Evolutionary conservation across 1,140 invertebrate species (phyloP).

Genomic region (Hormaphis cornu): DNA sequence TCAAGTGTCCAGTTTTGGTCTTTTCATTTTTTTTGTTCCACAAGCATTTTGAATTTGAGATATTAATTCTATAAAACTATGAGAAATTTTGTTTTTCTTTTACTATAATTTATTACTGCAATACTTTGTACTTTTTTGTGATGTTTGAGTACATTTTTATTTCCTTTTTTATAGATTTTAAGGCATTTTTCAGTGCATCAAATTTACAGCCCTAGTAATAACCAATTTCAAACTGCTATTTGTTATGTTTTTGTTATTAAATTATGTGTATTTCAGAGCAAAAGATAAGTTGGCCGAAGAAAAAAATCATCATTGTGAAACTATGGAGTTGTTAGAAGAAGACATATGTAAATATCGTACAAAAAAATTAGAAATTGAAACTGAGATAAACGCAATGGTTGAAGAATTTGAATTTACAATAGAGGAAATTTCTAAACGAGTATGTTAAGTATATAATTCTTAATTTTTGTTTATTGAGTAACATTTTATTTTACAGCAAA

Average conservation of each 20-base stretch:
- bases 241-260: background rate
- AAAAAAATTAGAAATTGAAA: background rate
- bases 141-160: background rate
- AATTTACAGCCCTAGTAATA: too few species aligned
- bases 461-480: background rate
- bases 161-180: background rate
- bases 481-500: background rate
- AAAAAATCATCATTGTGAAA: background rate
- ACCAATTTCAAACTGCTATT: background rate
- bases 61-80: too few species aligned
- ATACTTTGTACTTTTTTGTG: background rate
- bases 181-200: background rate
- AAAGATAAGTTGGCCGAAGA: background rate
- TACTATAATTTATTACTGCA: background rate
- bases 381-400: background rate
- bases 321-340: background rate
- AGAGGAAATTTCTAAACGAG: background rate
- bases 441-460: background rate
- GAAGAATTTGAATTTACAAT: background rate
- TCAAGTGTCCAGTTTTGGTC: too few species aligned
- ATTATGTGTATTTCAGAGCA: background rate
- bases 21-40: too few species aligned
- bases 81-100: too few species aligned
- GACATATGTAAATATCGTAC: conserved; percentile 5
- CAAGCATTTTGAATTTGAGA: too few species aligned